phyloP scores from a whole-genome alignment of 2,113 vertebrate genomes.

The Panthera tigris region DNA sequence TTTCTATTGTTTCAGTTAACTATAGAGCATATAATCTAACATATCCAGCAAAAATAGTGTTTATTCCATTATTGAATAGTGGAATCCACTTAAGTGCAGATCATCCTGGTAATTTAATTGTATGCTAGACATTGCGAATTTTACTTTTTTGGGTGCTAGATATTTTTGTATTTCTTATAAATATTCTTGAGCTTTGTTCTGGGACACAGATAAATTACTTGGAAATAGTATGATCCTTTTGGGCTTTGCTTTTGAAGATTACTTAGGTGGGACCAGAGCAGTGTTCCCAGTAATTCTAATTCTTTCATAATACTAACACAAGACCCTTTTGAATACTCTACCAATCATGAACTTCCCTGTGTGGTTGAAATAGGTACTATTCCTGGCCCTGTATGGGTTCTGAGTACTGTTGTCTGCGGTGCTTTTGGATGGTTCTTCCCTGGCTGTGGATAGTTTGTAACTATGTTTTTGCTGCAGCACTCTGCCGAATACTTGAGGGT shows the following conservation, averaged over 20 bases:
- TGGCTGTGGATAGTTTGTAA: not conserved
- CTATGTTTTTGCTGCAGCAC: not conserved
- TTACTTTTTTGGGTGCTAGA: not conserved
- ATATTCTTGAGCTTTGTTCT: conserved; percentile 9
- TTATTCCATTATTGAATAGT: not conserved
- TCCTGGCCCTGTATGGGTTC: not conserved
- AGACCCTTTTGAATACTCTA: not conserved
- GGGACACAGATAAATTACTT: not conserved
- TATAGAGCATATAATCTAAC: not conserved
- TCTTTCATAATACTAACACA: not conserved
- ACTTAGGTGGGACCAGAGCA: not conserved
- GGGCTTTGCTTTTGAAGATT: not conserved
- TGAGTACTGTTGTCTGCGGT: not conserved
- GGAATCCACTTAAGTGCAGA: not conserved
- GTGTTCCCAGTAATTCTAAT: not conserved
- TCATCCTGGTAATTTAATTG: not conserved
- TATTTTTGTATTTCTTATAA: not conserved
- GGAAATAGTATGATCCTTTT: not conserved
- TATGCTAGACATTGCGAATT: not conserved
- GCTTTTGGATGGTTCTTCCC: not conserved
- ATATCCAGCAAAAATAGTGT: not conserved
- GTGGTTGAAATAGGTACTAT: not conserved
- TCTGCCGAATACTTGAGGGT: not conserved
- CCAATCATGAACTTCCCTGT: not conserved
- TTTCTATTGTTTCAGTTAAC: not conserved